Evolutionary conservation across 2,113 vertebrate genomes (phyloP).

Genomic region (Amazona guildingii): DNA sequence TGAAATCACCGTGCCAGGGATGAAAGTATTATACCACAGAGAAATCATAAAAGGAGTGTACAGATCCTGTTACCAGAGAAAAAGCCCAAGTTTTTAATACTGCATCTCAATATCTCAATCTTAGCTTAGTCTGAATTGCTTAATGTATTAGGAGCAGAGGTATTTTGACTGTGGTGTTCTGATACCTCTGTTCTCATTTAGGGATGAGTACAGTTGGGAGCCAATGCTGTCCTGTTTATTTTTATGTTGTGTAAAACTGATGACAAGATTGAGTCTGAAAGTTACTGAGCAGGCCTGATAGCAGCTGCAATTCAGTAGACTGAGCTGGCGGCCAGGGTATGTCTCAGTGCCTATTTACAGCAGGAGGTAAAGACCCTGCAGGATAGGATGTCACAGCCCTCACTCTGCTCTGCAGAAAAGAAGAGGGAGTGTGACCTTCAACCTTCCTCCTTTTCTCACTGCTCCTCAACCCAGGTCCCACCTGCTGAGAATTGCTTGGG

Average conservation of each 20-base stretch:
- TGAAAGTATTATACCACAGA: not conserved
- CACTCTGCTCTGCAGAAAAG: not conserved
- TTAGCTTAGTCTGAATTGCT: not conserved
- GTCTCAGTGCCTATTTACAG: constrained; percentile 58
- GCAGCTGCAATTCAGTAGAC: constrained; percentile 44
- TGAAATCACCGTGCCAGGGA: not conserved
- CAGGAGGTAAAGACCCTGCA: constrained; percentile 38
- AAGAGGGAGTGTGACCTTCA: constrained; percentile 47
- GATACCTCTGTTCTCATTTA: not conserved
- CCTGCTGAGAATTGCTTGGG: accelerated
- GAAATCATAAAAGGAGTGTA: not conserved
- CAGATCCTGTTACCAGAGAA: not conserved
- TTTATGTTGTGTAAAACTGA: constrained; percentile 45
- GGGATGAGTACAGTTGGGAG: not conserved
- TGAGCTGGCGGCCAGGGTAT: not conserved
- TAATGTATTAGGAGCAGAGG: not conserved
- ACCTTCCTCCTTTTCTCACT: constrained; percentile 12
- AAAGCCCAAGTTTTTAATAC: not conserved
- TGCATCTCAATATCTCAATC: not conserved
- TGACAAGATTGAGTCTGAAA: constrained; percentile 46
- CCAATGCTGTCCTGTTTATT: not conserved
- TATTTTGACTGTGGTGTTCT: not conserved
- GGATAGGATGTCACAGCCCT: constrained; percentile 42
- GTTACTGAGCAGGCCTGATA: constrained; percentile 3
- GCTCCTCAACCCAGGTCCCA: not conserved